These are phyloP conservation scores for Ctenomys sociabilis DNA, from an alignment of 2,113 vertebrate species.

Conservation along the genomic window DNA sequence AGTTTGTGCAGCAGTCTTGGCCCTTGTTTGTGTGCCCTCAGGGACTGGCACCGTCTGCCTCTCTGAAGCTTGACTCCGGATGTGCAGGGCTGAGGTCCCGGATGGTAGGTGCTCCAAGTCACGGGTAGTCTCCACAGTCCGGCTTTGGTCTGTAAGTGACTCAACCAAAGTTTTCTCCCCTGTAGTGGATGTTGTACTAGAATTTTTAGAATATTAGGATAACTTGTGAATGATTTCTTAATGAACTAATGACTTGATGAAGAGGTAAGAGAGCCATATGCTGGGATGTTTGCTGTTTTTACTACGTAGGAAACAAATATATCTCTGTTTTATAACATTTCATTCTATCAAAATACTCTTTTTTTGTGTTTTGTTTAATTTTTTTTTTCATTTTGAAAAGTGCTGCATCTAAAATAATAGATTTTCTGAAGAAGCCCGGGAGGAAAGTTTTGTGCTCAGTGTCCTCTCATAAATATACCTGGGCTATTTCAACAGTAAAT, in stretches of 20 bases:
- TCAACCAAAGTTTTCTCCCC: not conserved
- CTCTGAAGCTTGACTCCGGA: not conserved
- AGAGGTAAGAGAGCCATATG: not conserved
- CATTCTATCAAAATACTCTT: not conserved
- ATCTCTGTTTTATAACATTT: not conserved
- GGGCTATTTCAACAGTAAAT: not conserved
- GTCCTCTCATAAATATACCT: constrained; percentile 42
- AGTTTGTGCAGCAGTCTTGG: not conserved
- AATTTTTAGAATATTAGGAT: not conserved
- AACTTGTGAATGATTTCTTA: constrained; percentile 8
- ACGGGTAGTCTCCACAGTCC: not conserved
- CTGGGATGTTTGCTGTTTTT: not conserved
- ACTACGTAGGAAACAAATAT: constrained; percentile 12
- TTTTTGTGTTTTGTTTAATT: not conserved
- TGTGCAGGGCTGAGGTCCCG: not conserved
- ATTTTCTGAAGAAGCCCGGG: not conserved
- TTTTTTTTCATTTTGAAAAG: not conserved
- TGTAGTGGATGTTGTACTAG: not conserved
- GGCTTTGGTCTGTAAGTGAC: not conserved
- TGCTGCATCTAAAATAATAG: constrained; percentile 31
- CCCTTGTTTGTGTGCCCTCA: not conserved
- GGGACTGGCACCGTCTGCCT: not conserved
- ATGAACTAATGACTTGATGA: not conserved
- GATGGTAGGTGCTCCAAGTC: not conserved
- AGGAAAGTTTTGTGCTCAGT: constrained; percentile 31